Evolutionary conservation across 2,888 invertebrate species (phyloP), one percentile per base, ranked within the genome.

Genomic region (Ophion ventricosus): DNA sequence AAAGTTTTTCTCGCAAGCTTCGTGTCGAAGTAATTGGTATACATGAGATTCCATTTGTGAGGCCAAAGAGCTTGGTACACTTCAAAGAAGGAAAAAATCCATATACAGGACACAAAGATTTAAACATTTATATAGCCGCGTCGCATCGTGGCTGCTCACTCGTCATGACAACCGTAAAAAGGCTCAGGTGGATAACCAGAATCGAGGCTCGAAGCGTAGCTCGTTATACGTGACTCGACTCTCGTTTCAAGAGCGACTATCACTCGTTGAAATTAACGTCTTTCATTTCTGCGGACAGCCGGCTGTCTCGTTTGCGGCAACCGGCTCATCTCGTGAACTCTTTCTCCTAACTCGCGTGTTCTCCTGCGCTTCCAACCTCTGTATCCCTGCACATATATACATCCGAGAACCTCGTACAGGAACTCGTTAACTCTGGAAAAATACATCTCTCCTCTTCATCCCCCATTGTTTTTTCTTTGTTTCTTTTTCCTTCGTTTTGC

Each of bases 221-320:
- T 59, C 69, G 69, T 40, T 64, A 67, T 63, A 73, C 40, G 26
- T 61, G 54, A 20, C 76, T 67, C 56, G 66, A 57, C 66, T 79
- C 81, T 72, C 69, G 78, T 81, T 84, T 81, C 73, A 63, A 69
- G 79, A 79, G 80, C 76, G 49, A 80, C 72, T 83, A 74, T 81
- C 78, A 75, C 81, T 84, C 84, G 84, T 84, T 84, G 81, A 84
- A 84, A 84, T 84, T 84, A 84, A 84, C 84, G 84, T 81, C 84
- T 84, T 84, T 84, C 81, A 84, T 84, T 84, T 81, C 75, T 78
- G 81, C 70, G 84, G 84, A 84, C 84, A 84, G 84, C 75, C 63
- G 64, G 78, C 78, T 84, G 84, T 84, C 84, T 84, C 84, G 84
- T 84, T 84, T 84, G 84, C 70, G 84, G 84, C 78, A 66, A 81